Percentiles rank a stretch among this genome's conserved stretches.
These are phyloP conservation scores for Thymelicus sylvestris DNA, from an alignment of 2,888 invertebrate genomes.

Conservation along the genomic window DNA sequence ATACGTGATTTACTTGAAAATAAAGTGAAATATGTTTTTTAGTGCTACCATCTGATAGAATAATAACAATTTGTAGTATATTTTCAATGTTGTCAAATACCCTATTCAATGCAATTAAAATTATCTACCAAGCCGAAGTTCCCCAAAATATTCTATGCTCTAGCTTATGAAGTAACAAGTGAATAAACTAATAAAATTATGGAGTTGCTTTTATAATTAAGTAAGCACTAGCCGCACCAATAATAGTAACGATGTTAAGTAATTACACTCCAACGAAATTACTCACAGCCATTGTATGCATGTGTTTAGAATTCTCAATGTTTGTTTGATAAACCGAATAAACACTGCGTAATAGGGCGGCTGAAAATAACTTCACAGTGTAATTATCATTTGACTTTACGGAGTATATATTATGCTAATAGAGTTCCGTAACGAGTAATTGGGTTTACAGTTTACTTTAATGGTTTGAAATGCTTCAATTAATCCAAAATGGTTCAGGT, in stretches of 20 bases:
- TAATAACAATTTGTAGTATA: too few relatives aligned
- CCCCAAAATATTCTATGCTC: background rate
- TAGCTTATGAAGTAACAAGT: background rate
- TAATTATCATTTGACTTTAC: background rate
- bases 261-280: slow-evolving; percentile 8
- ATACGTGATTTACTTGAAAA: too few relatives aligned
- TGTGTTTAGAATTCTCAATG: background rate
- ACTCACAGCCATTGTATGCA: background rate
- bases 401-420: background rate
- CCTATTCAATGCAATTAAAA: too few relatives aligned
- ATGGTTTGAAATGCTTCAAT: background rate
- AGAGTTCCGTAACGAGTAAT: background rate
- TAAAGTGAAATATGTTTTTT: too few relatives aligned
- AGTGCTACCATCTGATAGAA: too few relatives aligned
- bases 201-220: background rate
- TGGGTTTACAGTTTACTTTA: background rate
- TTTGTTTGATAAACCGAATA: slow-evolving; percentile 1
- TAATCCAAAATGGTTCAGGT: too few relatives aligned
- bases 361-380: background rate
- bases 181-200: background rate
- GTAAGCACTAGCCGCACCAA: background rate
- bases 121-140: background rate
- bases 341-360: background rate
- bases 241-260: slow-evolving; percentile 2
- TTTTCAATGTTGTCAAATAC: too few relatives aligned